These are phyloP conservation scores for Ornithoptera priamus DNA, from an alignment of 2,888 invertebrate genomes.

Conservation along the genomic window DNA sequence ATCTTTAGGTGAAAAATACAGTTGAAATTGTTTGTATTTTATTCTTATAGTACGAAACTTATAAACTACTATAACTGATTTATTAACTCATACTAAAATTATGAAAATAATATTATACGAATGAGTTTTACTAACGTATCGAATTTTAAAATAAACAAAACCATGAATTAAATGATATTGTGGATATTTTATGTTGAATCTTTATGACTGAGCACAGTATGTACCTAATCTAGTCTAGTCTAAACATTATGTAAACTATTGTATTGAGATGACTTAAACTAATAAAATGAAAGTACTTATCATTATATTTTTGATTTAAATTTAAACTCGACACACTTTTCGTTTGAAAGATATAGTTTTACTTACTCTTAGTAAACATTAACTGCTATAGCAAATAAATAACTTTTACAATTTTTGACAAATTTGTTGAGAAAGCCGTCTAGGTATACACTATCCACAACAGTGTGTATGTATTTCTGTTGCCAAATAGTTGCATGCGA, in stretches of 20 bases:
- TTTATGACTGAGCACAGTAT: not conserved
- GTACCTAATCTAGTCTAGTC: constrained; percentile 18
- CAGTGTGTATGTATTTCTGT: no score
- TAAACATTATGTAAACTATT: constrained; percentile 9
- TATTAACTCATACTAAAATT: no score
- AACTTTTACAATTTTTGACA: no score
- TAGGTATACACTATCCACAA: no score
- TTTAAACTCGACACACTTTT: not conserved
- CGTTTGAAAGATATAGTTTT: not conserved
- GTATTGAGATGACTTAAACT: constrained; percentile 7
- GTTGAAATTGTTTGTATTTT: no score
- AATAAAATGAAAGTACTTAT: constrained; percentile 17
- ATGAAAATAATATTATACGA: not conserved
- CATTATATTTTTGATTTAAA: constrained; percentile 7
- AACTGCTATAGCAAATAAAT: no score
- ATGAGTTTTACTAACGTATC: not conserved
- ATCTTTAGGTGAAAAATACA: no score
- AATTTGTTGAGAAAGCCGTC: no score
- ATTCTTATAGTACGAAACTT: not conserved
- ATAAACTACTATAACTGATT: not conserved
- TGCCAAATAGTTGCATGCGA: no score
- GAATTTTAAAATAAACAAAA: not conserved
- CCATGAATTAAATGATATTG: not conserved
- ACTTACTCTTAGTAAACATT: no score
- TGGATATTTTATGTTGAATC: not conserved